These are phyloP conservation scores for Pachydiplax longipennis DNA, from an alignment of 2,888 invertebrate genomes.

Conservation along the genomic window DNA sequence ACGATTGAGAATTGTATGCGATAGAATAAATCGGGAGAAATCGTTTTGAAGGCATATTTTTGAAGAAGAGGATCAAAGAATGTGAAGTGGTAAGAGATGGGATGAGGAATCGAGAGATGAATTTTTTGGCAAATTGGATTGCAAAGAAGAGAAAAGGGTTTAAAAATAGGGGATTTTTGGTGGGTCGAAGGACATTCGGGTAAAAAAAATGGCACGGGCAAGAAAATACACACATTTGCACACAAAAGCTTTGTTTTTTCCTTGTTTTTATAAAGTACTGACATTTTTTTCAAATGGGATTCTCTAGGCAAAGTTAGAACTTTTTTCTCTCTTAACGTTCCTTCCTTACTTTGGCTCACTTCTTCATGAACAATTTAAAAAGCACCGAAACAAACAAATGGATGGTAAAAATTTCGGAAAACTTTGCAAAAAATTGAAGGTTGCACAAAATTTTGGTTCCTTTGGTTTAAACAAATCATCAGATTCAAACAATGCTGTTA, in stretches of 20 bases:
- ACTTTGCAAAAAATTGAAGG: background rate
- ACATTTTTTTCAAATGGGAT: background rate
- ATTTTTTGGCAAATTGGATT: constrained; percentile 1
- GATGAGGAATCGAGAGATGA: background rate
- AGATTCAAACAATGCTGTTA: background rate
- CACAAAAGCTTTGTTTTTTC: constrained; percentile 36
- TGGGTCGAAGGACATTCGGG: background rate
- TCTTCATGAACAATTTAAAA: background rate
- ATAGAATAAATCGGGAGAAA: background rate
- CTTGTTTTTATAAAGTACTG: background rate
- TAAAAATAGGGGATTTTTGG: background rate
- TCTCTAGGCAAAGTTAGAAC: background rate
- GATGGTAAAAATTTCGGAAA: constrained; percentile 17
- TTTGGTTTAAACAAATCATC: background rate
- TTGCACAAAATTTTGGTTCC: background rate
- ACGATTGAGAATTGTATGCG: background rate
- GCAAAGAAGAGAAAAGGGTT: constrained; percentile 4
- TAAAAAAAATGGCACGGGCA: constrained; percentile 13
- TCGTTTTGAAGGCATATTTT: background rate
- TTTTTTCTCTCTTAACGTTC: background rate
- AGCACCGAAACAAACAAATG: background rate
- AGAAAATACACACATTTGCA: constrained; percentile 41
- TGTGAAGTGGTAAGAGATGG: background rate
- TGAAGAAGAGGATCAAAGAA: background rate
- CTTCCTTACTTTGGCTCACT: background rate